A percentile compares a stretch with the other conserved stretches of the same genome.
phyloP scores from a whole-genome alignment of 2,888 invertebrate species.

The Helicoverpa assulta region DNA sequence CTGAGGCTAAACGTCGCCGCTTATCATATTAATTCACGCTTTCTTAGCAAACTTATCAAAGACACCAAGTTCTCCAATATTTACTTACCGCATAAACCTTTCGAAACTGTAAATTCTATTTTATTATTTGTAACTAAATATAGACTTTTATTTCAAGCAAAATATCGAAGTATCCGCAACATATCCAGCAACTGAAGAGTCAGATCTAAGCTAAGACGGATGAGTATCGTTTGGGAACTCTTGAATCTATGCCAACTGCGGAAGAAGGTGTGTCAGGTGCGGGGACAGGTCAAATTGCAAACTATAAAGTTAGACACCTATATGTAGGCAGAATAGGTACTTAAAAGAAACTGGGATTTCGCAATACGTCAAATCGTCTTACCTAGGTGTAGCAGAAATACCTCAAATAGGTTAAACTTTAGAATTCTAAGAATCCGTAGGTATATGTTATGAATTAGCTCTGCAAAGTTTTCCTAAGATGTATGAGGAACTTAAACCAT shows the following conservation, averaged over 20 bases:
- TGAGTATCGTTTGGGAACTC: constrained; percentile 35
- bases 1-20: no score
- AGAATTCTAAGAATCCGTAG: no score
- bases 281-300: constrained; percentile 42
- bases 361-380: background rate
- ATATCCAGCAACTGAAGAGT: constrained; percentile 17
- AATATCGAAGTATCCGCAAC: constrained; percentile 9
- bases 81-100: no score
- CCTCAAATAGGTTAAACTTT: no score
- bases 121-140: background rate
- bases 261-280: constrained; percentile 34
- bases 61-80: no score
- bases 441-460: no score
- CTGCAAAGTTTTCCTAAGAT: no score
- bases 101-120: no score
- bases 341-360: constrained; percentile 15
- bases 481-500: no score
- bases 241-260: constrained; percentile 50
- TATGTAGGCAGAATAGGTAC: constrained; percentile 23
- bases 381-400: background rate
- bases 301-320: constrained; percentile 31
- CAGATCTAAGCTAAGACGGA: constrained; percentile 48
- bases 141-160: background rate
- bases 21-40: no score
- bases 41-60: no score